A percentile compares a stretch with the other conserved stretches of the same genome.
Evolutionary conservation across 92 coral and sea anemone genomes (phyloP).

Genomic region (Phymanthus crucifer): DNA sequence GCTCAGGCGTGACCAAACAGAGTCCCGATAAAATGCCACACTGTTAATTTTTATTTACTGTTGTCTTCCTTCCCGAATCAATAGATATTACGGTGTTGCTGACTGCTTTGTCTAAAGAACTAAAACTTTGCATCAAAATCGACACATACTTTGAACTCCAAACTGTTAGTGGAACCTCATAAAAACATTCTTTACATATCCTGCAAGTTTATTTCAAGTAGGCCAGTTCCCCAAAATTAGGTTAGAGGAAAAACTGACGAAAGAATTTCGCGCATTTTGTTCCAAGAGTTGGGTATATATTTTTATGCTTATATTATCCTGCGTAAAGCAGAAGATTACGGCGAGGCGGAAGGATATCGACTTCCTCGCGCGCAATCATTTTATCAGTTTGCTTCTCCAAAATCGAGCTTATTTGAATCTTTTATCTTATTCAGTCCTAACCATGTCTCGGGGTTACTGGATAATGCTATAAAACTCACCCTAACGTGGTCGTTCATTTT

Average conservation of each 20-base stretch:
- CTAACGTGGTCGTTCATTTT: conserved; percentile 5
- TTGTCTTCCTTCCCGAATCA: not conserved
- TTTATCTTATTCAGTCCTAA: too few species aligned
- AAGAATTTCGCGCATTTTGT: too few species aligned
- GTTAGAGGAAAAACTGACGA: too few species aligned
- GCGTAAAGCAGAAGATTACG: too few species aligned
- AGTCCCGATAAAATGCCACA: not conserved
- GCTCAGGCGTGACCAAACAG: not conserved
- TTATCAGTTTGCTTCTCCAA: too few species aligned
- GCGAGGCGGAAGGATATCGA: too few species aligned
- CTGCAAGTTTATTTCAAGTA: not conserved
- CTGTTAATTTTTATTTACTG: not conserved
- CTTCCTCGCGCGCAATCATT: too few species aligned
- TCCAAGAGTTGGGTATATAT: too few species aligned
- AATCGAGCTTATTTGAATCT: too few species aligned
- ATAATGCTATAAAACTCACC: not conserved
- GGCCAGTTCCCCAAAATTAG: too few species aligned
- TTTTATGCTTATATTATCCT: too few species aligned
- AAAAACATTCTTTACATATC: conserved; percentile 1
- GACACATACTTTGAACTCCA: not conserved
- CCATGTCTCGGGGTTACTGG: too few species aligned
- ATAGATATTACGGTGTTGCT: not conserved
- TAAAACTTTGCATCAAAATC: not conserved
- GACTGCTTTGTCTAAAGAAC: not conserved
- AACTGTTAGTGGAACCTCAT: not conserved